Evolutionary conservation across 1,140 invertebrate species (phyloP).

Genomic region (Apolygus lucorum): DNA sequence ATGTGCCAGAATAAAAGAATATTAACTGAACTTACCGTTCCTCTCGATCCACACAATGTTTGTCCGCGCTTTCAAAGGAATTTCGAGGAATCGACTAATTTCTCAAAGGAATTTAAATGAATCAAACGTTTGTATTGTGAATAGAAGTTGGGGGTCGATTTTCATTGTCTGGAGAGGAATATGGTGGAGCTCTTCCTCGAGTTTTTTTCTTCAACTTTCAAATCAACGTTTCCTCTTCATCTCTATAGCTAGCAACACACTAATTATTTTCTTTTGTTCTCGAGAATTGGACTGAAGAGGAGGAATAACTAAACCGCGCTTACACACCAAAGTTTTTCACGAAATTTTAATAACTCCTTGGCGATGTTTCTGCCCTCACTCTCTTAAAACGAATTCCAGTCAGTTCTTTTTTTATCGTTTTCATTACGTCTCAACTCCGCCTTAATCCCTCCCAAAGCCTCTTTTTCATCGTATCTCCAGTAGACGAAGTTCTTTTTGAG

Average conservation of each 20-base stretch:
- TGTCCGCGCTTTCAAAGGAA: background rate
- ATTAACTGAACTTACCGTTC: too few relatives aligned
- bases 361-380: background rate
- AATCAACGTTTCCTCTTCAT: slow-evolving; percentile 9
- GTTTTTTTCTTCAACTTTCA: slow-evolving; percentile 6
- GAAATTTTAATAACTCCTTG: slow-evolving; percentile 12
- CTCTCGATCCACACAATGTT: too few relatives aligned
- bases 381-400: background rate
- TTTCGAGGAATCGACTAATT: background rate
- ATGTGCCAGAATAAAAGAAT: too few relatives aligned
- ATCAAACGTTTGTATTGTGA: background rate
- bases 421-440: too few relatives aligned
- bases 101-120: background rate
- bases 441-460: too few relatives aligned
- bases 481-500: too few relatives aligned
- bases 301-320: background rate
- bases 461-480: background rate
- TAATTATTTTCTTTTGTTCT: slow-evolving; percentile 15
- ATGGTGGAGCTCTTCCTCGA: background rate
- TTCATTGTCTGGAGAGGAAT: background rate
- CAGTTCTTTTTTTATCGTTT: background rate
- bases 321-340: background rate
- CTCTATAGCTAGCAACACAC: background rate
- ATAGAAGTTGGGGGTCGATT: background rate
- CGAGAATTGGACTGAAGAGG: background rate